A percentile compares a stretch with the other conserved stretches of the same genome.
Conservation (phyloP, 2,113 vertebrate genomes). For the Plecturocebus donacophilus region DNA sequence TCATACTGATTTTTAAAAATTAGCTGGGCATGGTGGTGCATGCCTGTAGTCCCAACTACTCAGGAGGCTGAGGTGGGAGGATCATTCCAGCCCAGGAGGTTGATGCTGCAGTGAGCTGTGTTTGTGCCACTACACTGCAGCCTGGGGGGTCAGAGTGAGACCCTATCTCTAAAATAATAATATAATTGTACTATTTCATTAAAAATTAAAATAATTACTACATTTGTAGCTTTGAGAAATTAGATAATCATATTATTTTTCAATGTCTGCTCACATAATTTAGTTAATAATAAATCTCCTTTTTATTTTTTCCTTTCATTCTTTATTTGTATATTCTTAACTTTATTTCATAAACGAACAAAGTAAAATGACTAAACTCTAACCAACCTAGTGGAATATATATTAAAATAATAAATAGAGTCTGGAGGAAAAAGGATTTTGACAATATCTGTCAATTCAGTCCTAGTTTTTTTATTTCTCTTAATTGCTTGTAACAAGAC, state of each 20-base stretch:
- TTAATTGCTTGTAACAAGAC: fast-evolving
- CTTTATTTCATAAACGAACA: background rate
- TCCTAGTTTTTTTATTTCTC: background rate
- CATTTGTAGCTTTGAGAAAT: background rate
- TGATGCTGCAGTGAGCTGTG: no score
- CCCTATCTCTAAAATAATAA: no score
- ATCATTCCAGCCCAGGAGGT: no score
- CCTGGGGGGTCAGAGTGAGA: no score
- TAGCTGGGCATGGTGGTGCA: no score
- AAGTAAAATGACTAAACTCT: background rate
- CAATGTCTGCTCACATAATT: background rate
- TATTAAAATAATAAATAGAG: no score
- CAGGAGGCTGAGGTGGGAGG: no score
- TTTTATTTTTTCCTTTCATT: background rate
- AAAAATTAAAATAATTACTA: background rate
- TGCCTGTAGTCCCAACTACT: no score
- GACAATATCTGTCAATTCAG: background rate
- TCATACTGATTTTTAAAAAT: background rate
- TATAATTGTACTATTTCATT: background rate
- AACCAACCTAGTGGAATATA: background rate
- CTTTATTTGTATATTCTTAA: background rate
- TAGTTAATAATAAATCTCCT: background rate
- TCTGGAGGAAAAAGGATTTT: background rate
- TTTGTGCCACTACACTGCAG: no score
- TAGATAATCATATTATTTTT: background rate